These are phyloP conservation scores for Cryptosula pallasiana DNA, from an alignment of 2,888 invertebrate species.

Conservation along the genomic window DNA sequence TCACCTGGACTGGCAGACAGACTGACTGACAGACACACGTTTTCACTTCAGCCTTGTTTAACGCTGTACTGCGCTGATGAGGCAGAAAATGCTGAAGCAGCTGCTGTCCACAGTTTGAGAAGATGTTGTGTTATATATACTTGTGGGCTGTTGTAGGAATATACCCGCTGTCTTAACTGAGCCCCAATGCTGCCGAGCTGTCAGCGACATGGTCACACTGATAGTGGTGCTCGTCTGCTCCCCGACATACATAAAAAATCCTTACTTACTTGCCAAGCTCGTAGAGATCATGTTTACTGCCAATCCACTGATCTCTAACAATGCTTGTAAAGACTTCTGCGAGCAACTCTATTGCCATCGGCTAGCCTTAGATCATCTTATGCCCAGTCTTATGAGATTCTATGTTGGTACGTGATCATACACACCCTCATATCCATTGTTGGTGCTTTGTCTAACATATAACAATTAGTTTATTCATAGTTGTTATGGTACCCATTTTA, in stretches of 20 bases:
- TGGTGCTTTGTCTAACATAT: too few relatives aligned
- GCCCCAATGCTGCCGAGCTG: not conserved
- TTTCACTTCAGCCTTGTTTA: too few relatives aligned
- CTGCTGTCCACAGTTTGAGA: too few relatives aligned
- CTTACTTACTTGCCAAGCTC: conserved; percentile 92
- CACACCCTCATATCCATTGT: too few relatives aligned
- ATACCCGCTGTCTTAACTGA: conserved; percentile 33
- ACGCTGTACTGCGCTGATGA: too few relatives aligned
- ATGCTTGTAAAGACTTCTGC: conserved; percentile 57
- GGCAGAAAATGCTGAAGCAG: too few relatives aligned
- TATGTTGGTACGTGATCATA: conserved; percentile 67
- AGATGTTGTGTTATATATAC: not conserved
- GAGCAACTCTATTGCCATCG: conserved; percentile 81
- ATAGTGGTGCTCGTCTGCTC: conserved; percentile 83
- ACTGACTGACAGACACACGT: too few relatives aligned
- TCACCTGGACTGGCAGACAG: too few relatives aligned
- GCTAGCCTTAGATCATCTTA: conserved; percentile 72
- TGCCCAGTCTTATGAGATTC: conserved; percentile 91
- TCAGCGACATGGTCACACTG: conserved; percentile 68
- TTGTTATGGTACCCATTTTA: too few relatives aligned
- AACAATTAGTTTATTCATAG: too few relatives aligned
- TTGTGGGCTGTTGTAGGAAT: conserved; percentile 30
- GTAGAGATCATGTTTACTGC: conserved; percentile 70
- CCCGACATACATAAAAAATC: conserved; percentile 86
- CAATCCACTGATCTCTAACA: conserved; percentile 57